Base-by-base conservation (phyloP, 2,113 vertebrate genomes). In the Lycaon pictus region DNA sequence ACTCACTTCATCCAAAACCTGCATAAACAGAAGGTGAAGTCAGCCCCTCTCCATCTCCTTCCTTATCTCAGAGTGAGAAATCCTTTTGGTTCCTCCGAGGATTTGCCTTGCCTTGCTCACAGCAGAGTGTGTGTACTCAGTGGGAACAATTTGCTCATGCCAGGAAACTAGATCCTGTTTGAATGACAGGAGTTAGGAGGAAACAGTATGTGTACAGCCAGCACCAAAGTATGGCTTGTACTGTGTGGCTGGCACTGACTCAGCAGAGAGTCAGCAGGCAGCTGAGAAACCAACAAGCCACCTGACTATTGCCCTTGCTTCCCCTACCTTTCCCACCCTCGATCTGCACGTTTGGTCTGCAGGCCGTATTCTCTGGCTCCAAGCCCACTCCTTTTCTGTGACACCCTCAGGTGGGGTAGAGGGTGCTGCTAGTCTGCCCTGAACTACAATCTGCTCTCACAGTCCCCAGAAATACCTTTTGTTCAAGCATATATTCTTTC, bases 131-230 rank as follows among this genome's bases (percentile, higher is more conserved):
- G 35, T 25, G 43, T 82, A 22, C 83, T 93, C 81, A 51, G 71
- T 5, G 55, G 93, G 91, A 88, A 97, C 58, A 82, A 37, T 32
- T 22, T 85, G 55, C 90, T 88, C 76, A 60, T 15, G 27, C 76
- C 71, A 97, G 92, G 95, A 90, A 93, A 95, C 77, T 23, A 63
- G 87, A 90, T 85, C 93, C 90, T 88, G 29, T 90, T 23, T 80
- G 62, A 97, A 90, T 65, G 71, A 89, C 72, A 86, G 92, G 15
- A 93, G 96, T 85, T 60, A 67, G 27, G 69, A 72, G 83, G 77
- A 96, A 94, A 96, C 87, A 96, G 5, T 56, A 48, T 62, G 58
- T 77, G 89, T 62, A 32, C 29, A 53, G 89, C 80, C 81, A 87
- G 76, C 56, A 48, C 95, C 72, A 63, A 96, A 85, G 87, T 4